Base-by-base conservation (phyloP, 1,140 invertebrate genomes). In the Cydia fagiglandana region DNA sequence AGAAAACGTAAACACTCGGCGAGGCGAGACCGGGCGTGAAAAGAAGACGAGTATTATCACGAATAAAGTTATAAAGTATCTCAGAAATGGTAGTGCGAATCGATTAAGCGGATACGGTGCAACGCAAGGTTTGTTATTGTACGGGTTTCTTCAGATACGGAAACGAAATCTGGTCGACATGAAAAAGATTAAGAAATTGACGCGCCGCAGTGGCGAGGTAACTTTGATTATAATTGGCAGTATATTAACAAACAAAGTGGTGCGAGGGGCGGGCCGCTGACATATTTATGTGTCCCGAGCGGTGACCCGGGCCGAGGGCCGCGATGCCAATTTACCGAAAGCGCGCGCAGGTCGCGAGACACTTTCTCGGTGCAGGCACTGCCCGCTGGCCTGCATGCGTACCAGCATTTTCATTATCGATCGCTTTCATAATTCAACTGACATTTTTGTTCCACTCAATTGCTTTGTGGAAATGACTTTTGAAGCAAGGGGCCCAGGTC, bases 211-310 rank as follows among this genome's bases (percentile, higher is more conserved):
- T 83, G 81, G 86, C 84, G 79, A 89, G 83, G 85, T 81, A 83
- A 79, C 80, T 90, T 91, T 93, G 90, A 91, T 92, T 91, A 90
- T 92, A 91, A 92, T 92, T 92, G 91, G 91, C 91, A 91, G 88
- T 90, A 92, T 91, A 88, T 91, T 91, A 88, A 91, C 86, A 89
- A 91, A 90, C 87, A 87, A 86, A 91, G 87, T 91, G 84, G 83
- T 84, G 85, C 82, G 84, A 82, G 85, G 86, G 86, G 88, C 89
- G 82, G 81, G 78, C 81, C 83, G 85, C 80, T 79, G 88, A 87
- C 89, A 90, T 93, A 86, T 93, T 93, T 93, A 91, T 88, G 88
- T 84, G 82, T 83, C 83, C 84, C 80, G 76, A 80, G 77, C 78
- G 79, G 78, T 90, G 89, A 90, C 89, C 89, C 81, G 86, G 77